phyloP scores from a whole-genome alignment of 2,797 vertebrate species.

The Anomalospiza imberbis region DNA sequence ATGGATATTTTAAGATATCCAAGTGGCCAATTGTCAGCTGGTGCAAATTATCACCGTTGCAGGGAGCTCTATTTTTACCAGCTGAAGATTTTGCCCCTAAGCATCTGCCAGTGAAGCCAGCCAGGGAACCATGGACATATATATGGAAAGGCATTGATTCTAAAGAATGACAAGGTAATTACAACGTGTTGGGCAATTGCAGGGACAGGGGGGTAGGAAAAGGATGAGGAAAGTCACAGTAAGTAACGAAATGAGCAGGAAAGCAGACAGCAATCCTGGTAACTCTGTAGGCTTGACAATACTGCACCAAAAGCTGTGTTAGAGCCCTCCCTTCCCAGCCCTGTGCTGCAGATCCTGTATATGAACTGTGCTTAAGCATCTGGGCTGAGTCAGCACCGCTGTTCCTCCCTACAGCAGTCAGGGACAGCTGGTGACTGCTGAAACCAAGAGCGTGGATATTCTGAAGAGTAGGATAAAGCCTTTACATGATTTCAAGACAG shows the following conservation, averaged over 20 bases:
- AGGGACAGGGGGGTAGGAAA: background rate
- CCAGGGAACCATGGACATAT: background rate
- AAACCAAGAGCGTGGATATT: background rate
- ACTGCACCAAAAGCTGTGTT: background rate
- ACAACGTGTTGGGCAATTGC: background rate
- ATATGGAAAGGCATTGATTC: background rate
- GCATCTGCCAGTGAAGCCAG: background rate
- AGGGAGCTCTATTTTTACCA: conserved; percentile 39
- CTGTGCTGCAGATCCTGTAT: background rate
- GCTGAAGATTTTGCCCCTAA: conserved; percentile 28
- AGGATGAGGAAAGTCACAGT: background rate
- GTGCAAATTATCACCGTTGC: background rate
- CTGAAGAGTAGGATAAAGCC: background rate
- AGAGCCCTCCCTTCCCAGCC: background rate
- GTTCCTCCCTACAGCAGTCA: background rate
- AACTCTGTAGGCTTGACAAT: rapidly evolving
- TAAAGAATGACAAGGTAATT: background rate
- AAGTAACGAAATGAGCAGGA: background rate
- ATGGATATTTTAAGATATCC: background rate
- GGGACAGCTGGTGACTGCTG: background rate
- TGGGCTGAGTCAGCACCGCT: background rate
- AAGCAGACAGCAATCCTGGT: background rate
- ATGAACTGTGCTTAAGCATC: background rate
- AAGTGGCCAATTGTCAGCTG: conserved; percentile 14
- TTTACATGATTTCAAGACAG: background rate